Evolutionary conservation across 2,888 invertebrate genomes (phyloP).

Genomic region (Euplagia quadripunctaria): DNA sequence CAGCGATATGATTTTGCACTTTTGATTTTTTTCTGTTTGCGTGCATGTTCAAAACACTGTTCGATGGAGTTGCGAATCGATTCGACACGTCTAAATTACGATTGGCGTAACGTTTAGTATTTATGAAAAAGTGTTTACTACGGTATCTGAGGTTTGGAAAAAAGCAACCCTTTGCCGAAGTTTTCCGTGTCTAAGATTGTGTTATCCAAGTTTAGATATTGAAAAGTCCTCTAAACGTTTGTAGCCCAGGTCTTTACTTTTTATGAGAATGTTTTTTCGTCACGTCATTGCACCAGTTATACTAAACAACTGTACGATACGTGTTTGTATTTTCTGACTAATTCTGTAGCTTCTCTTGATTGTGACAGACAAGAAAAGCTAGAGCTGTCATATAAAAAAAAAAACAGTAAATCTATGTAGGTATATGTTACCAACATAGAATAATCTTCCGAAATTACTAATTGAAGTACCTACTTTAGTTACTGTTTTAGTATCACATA

Average conservation of each 20-base stretch:
- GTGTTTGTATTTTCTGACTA: no score
- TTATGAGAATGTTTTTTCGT: no score
- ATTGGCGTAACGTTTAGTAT: conserved; percentile 28
- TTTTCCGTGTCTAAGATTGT: conserved; percentile 9
- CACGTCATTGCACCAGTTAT: no score
- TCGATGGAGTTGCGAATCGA: conserved; percentile 70
- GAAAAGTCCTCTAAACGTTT: no score
- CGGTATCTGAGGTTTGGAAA: background rate
- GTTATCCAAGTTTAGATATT: no score
- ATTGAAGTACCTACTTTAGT: background rate
- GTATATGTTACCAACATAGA: no score
- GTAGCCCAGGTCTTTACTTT: no score
- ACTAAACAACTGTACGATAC: no score
- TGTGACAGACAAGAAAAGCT: no score
- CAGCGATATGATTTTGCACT: conserved; percentile 86
- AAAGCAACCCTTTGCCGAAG: background rate
- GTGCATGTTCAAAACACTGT: conserved; percentile 78
- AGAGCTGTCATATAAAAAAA: no score
- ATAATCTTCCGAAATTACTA: background rate
- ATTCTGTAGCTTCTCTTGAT: no score
- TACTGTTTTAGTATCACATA: no score
- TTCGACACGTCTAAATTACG: conserved; percentile 63
- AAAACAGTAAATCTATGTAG: background rate
- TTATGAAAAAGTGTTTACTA: conserved; percentile 10
- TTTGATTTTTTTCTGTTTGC: conserved; percentile 74